Evolutionary conservation across 2,113 vertebrate genomes (phyloP).

Genomic region (Hippocampus guttulatus): DNA sequence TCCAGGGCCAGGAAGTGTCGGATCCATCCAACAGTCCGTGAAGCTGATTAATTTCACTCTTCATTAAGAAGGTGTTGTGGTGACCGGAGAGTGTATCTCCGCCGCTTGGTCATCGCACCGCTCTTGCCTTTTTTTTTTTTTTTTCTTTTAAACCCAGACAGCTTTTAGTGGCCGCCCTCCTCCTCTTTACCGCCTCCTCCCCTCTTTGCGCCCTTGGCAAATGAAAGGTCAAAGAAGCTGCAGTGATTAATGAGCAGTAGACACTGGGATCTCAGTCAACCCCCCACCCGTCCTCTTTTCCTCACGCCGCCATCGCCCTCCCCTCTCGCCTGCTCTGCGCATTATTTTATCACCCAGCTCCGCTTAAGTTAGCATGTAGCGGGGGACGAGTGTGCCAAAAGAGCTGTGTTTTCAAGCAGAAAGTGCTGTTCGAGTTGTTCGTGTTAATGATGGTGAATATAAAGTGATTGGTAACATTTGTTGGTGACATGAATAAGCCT

Average conservation of each 20-base stretch:
- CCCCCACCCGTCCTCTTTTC: conserved; percentile 43
- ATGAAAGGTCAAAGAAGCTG: conserved; percentile 81
- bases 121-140: conserved; percentile 14
- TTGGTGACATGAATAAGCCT: not conserved
- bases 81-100: conserved; percentile 60
- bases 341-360: conserved; percentile 73
- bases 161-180: conserved; percentile 35
- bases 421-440: not conserved
- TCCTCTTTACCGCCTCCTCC: conserved; percentile 44
- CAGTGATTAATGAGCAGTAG: conserved; percentile 81
- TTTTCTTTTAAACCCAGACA: conserved; percentile 38
- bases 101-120: conserved; percentile 25
- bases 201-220: conserved; percentile 77
- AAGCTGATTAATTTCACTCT: conserved; percentile 80
- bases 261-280: conserved; percentile 75
- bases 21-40: conserved; percentile 71
- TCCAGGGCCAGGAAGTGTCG: conserved; percentile 68
- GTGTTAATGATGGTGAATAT: not conserved
- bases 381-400: conserved; percentile 24
- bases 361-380: conserved; percentile 56
- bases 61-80: conserved; percentile 73
- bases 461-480: not conserved
- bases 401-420: not conserved
- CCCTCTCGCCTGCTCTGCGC: conserved; percentile 44
- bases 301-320: conserved; percentile 5